These are phyloP conservation scores for Myodes glareolus DNA, from an alignment of 2,113 vertebrate genomes.

Conservation along the genomic window DNA sequence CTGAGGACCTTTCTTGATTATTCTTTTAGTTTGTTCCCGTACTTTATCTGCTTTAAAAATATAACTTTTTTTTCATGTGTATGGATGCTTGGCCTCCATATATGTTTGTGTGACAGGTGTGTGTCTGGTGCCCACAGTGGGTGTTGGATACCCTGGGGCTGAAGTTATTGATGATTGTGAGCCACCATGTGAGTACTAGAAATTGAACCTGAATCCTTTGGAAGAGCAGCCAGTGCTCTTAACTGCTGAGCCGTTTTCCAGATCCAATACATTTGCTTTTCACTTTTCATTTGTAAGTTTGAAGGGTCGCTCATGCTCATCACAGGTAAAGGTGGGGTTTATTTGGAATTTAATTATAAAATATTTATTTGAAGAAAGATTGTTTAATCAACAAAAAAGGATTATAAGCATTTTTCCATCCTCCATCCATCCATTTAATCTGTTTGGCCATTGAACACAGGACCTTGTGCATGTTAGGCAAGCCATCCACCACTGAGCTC, in stretches of 20 bases:
- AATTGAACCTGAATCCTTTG: neutral
- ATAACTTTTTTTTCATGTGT: neutral
- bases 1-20: conserved; percentile 21
- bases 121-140: neutral
- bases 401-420: neutral
- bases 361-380: conserved; percentile 4
- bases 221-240: neutral
- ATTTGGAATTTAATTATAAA: conserved; percentile 25
- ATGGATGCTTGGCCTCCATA: neutral
- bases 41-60: neutral
- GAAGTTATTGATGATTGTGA: no score
- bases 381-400: neutral
- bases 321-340: neutral
- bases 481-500: neutral
- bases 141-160: neutral
- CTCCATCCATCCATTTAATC: no score
- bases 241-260: neutral
- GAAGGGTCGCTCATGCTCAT: neutral
- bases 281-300: conserved; percentile 23
- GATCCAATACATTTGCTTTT: neutral
- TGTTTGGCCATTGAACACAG: neutral
- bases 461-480: neutral
- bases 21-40: neutral
- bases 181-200: neutral
- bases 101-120: neutral